phyloP scores from a whole-genome alignment of 1,140 invertebrate genomes.

The Kradibia gibbosae region DNA sequence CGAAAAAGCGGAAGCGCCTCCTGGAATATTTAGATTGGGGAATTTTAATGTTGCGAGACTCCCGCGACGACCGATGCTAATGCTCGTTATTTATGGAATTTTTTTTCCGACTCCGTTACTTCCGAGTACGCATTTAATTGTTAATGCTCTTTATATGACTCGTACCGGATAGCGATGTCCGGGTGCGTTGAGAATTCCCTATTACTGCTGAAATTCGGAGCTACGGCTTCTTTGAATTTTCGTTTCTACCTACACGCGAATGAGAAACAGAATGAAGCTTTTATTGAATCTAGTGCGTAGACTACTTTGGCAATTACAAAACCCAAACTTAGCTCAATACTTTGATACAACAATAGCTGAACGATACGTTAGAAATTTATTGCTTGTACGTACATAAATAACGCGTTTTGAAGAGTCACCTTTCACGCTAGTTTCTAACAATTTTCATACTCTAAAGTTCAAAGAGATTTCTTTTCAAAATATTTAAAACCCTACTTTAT shows the following conservation, averaged over 20 bases:
- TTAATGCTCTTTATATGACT: not conserved
- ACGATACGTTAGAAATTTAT: too few relatives aligned
- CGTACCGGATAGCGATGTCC: not conserved
- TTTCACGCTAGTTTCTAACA: too few relatives aligned
- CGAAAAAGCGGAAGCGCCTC: not conserved
- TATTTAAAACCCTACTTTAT: not conserved
- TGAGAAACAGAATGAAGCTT: too few relatives aligned
- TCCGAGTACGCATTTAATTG: not conserved
- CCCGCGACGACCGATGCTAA: not conserved
- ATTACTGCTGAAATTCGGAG: not conserved
- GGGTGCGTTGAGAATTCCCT: not conserved
- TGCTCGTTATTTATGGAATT: not conserved
- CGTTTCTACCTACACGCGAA: not conserved
- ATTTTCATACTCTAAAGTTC: not conserved
- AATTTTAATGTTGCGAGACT: not conserved
- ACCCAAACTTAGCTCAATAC: too few relatives aligned
- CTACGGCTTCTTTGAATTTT: not conserved
- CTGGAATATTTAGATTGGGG: not conserved
- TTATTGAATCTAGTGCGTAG: too few relatives aligned
- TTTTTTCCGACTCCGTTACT: not conserved
- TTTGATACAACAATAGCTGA: too few relatives aligned
- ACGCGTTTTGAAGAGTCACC: too few relatives aligned
- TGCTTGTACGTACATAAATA: too few relatives aligned
- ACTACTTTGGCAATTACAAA: too few relatives aligned
- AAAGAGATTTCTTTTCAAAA: not conserved